Percentiles rank a stretch among this genome's conserved stretches.
Evolutionary conservation across 2,113 vertebrate genomes (phyloP).

Genomic region (Glareola pratincola): DNA sequence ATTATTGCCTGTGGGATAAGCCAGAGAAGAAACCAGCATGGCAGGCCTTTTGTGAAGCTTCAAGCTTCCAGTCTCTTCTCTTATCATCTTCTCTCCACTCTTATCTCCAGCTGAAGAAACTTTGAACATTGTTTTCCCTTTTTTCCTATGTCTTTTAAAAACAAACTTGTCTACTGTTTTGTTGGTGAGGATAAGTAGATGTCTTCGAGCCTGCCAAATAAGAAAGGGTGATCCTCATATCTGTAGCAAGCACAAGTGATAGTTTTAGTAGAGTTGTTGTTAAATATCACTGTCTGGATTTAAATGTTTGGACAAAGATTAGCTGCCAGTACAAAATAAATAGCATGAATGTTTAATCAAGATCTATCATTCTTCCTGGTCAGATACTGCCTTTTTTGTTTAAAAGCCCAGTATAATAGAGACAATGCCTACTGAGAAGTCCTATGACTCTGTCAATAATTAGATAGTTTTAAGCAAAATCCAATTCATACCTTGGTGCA

Average conservation of each 20-base stretch:
- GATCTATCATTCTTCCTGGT: background rate
- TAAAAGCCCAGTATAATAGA: background rate
- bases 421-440: background rate
- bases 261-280: background rate
- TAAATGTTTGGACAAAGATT: slow-evolving; percentile 39
- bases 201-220: background rate
- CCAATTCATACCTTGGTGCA: background rate
- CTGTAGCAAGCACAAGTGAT: background rate
- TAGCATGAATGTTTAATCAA: slow-evolving; percentile 26
- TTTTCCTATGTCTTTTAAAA: background rate
- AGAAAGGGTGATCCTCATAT: slow-evolving; percentile 14
- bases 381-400: background rate
- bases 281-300: slow-evolving; percentile 29
- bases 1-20: background rate
- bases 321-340: slow-evolving; percentile 22
- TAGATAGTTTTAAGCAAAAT: background rate
- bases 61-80: background rate
- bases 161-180: background rate
- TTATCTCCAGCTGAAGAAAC: background rate
- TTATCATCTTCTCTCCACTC: background rate
- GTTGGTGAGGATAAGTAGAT: background rate
- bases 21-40: background rate
- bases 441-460: background rate
- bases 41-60: background rate
- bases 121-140: background rate